phyloP scores from a whole-genome alignment of 2,888 invertebrate species.

The Cataglyphis livida region DNA sequence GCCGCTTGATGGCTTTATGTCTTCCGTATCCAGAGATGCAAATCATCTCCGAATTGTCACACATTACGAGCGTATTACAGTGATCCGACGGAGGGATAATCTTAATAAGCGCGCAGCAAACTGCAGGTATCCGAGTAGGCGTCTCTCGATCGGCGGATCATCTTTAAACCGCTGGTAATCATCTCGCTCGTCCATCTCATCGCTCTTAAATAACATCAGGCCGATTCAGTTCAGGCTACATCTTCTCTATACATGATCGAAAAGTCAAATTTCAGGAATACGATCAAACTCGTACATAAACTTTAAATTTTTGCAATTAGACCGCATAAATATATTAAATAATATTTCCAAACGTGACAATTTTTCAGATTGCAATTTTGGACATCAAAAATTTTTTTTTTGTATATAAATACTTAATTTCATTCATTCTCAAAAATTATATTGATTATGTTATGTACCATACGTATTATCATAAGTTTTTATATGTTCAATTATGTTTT shows the following conservation, averaged over 20 bases:
- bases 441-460: background rate
- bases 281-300: background rate
- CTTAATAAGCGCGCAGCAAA: constrained; percentile 68
- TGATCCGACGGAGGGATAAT: constrained; percentile 71
- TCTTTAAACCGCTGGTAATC: constrained; percentile 75
- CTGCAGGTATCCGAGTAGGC: constrained; percentile 71
- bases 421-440: background rate
- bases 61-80: constrained; percentile 75
- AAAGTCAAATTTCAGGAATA: constrained; percentile 9
- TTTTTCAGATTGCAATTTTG: background rate
- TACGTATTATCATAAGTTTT: background rate
- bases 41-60: constrained; percentile 72
- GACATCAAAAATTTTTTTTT: background rate
- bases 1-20: constrained; percentile 40
- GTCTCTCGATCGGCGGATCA: constrained; percentile 75
- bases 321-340: background rate
- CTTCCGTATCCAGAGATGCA: constrained; percentile 70
- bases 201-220: constrained; percentile 39
- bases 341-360: background rate
- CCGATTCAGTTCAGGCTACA: constrained; percentile 14
- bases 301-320: background rate
- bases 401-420: background rate
- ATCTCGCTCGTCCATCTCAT: constrained; percentile 64
- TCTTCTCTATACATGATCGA: background rate
- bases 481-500: background rate